Evolutionary conservation across 2,113 vertebrate species (phyloP).

Genomic region (Heptranchias perlo): DNA sequence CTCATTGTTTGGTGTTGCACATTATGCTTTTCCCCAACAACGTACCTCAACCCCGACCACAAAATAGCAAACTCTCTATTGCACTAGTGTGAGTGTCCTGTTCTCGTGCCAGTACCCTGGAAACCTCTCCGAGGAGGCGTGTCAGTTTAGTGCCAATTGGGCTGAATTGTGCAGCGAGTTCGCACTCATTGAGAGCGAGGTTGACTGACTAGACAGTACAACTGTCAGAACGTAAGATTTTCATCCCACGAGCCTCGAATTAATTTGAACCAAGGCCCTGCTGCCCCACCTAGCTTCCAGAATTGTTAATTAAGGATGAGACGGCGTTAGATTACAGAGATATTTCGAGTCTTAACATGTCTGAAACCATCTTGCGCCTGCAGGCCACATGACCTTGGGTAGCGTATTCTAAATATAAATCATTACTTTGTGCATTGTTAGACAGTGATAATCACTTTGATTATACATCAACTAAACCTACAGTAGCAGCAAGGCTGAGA

Average conservation of each 20-base stretch:
- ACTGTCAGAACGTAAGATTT: not conserved
- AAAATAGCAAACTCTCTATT: not conserved
- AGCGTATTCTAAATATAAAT: not conserved
- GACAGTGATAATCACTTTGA: not conserved
- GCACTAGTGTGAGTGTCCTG: not conserved
- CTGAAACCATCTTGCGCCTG: not conserved
- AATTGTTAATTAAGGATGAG: not conserved
- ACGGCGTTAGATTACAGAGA: not conserved
- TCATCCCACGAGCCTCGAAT: not conserved
- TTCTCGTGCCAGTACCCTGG: not conserved
- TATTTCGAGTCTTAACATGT: not conserved
- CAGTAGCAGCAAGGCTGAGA: not conserved
- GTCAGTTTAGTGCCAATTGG: not conserved
- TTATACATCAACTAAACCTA: not conserved
- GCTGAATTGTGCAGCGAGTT: not conserved
- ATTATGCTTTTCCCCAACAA: not conserved
- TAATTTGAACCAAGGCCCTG: not conserved
- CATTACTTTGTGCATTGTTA: not conserved
- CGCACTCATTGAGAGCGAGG: not conserved
- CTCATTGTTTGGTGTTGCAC: no score
- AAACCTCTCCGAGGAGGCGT: not conserved
- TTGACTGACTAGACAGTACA: not conserved
- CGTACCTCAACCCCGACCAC: not conserved
- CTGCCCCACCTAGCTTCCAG: not conserved
- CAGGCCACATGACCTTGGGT: not conserved